Percentiles rank a stretch among this genome's conserved stretches.
Evolutionary conservation across 2,113 vertebrate species (phyloP).

Genomic region (Ciconia maguari): DNA sequence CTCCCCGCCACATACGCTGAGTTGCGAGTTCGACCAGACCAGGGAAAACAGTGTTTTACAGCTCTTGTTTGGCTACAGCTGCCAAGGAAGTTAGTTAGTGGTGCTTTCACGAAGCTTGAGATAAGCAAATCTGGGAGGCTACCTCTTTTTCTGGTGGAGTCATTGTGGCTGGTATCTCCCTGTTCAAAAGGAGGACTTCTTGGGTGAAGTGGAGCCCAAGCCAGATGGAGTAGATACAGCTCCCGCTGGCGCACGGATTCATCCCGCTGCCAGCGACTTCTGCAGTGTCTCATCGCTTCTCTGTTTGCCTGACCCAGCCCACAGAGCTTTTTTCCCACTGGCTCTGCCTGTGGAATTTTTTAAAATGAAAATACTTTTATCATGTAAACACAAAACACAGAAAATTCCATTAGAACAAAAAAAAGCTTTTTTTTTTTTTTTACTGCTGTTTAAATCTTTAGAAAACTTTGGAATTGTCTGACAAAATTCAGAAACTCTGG

Average conservation of each 20-base stretch:
- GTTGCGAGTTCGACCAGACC: conserved; percentile 9
- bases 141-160: conserved; percentile 18
- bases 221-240: not conserved
- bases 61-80: not conserved
- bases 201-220: conserved; percentile 5
- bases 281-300: not conserved
- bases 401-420: not conserved
- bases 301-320: not conserved
- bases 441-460: not conserved
- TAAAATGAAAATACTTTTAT: not conserved
- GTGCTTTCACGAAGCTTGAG: conserved; percentile 13
- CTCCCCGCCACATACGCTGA: conserved; percentile 49
- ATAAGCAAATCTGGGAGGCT: conserved; percentile 29
- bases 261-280: not conserved
- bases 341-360: not conserved
- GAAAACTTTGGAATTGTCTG: not conserved
- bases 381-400: not conserved
- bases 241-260: not conserved
- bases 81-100: conserved; percentile 27
- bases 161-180: not conserved
- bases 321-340: not conserved
- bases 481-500: not conserved
- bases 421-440: not conserved
- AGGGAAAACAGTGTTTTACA: conserved; percentile 27
- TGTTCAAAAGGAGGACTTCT: conserved; percentile 16